phyloP scores from a whole-genome alignment of 1,140 invertebrate species.

The Drosophila tristis region DNA sequence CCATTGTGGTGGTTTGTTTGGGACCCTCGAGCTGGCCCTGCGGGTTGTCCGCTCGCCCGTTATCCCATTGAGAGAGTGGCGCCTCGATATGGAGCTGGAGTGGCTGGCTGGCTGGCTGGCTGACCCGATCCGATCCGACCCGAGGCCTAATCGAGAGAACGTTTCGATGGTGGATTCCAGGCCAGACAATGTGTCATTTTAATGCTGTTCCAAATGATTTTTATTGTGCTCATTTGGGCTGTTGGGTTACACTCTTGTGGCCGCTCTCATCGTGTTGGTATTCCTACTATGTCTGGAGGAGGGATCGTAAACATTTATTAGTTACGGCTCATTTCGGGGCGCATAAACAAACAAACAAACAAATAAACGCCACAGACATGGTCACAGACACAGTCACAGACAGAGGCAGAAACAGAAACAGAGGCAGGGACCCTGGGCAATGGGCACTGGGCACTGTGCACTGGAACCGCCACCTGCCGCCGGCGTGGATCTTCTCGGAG shows the following conservation, averaged over 20 bases:
- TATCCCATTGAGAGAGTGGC: slow-evolving; percentile 44
- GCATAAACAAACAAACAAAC: slow-evolving; percentile 63
- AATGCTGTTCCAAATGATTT: slow-evolving; percentile 68
- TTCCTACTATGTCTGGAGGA: slow-evolving; percentile 2
- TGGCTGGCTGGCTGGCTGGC: not conserved
- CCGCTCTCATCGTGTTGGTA: not conserved
- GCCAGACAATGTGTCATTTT: slow-evolving; percentile 73
- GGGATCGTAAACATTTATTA: slow-evolving; percentile 75
- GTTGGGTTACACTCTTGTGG: slow-evolving; percentile 36
- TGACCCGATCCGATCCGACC: slow-evolving; percentile 5
- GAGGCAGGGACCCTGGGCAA: not conserved
- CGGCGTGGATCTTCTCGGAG: too few species aligned
- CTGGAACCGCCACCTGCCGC: slow-evolving; percentile 33
- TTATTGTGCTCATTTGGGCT: slow-evolving; percentile 59
- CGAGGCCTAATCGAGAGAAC: slow-evolving; percentile 22
- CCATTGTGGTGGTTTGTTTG: slow-evolving; percentile 10
- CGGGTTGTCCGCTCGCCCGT: slow-evolving; percentile 38
- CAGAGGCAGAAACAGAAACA: slow-evolving; percentile 4
- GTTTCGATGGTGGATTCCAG: not conserved
- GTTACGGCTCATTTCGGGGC: slow-evolving; percentile 70
- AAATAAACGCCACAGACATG: slow-evolving; percentile 24
- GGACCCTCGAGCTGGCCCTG: slow-evolving; percentile 8
- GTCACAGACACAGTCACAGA: slow-evolving; percentile 13
- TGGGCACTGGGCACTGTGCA: not conserved
- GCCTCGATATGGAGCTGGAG: slow-evolving; percentile 28